Evolutionary conservation across 2,113 vertebrate species (phyloP).

Genomic region (Sander lucioperca): DNA sequence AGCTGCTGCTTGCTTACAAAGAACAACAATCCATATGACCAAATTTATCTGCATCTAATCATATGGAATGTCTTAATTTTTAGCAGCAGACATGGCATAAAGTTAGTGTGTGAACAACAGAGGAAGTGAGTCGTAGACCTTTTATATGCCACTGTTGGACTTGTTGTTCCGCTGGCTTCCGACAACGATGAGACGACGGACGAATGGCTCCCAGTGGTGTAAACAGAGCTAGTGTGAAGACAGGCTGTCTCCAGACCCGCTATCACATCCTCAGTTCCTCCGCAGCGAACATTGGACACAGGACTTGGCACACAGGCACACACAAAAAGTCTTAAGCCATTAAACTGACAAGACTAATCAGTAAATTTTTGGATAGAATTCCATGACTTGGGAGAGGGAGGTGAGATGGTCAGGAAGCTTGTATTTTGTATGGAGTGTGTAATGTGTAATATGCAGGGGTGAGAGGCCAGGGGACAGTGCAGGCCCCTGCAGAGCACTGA

Average conservation of each 20-base stretch:
- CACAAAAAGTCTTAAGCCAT: constrained; percentile 26
- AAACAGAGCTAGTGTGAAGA: constrained; percentile 82
- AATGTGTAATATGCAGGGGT: constrained; percentile 80
- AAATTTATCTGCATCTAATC: constrained; percentile 9
- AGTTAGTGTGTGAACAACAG: constrained; percentile 27
- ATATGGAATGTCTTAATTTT: constrained; percentile 22
- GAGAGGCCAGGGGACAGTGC: constrained; percentile 86
- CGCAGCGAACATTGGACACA: constrained; percentile 46
- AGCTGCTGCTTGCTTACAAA: not conserved
- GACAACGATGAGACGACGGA: constrained; percentile 72
- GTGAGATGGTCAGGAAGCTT: constrained; percentile 72
- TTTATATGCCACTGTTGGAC: constrained; percentile 57
- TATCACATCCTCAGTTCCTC: constrained; percentile 73
- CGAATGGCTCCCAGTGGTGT: constrained; percentile 80
- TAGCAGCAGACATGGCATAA: constrained; percentile 24
- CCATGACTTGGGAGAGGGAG: constrained; percentile 50
- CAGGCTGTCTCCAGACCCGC: constrained; percentile 78
- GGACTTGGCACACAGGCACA: constrained; percentile 44
- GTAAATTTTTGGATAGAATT: constrained; percentile 53
- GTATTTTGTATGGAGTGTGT: constrained; percentile 64
- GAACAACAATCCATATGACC: not conserved
- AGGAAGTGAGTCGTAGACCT: constrained; percentile 56
- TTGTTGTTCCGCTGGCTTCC: constrained; percentile 69
- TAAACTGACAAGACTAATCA: constrained; percentile 70
- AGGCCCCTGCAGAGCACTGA: constrained; percentile 87